Evolutionary conservation across 2,888 invertebrate genomes (phyloP), one percentile per base, ranked within the genome.

Genomic region (Tenthredo amoena): DNA sequence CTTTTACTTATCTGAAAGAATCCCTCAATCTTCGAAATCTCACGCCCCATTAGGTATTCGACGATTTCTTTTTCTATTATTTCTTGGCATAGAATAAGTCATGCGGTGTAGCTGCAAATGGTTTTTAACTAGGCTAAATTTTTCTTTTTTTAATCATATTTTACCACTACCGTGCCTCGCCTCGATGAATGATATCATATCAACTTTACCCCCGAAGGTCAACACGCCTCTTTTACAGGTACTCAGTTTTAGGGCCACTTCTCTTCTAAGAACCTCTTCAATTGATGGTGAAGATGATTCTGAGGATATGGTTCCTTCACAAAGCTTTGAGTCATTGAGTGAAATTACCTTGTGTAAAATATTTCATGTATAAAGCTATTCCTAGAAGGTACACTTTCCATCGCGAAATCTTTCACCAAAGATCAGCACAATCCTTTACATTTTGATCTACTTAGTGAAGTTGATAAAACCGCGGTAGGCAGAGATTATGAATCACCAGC

Each of bases 231-330:
- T 74, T 74, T 74, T 43, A 74, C 40, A 40, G 72, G 72, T 74
- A 21, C 72, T 74, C 37, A 43, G 72, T 74, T 43, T 74, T 74
- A 43, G 37, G 43, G 43, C 72, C 72, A 43, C 72, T 74, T 74
- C 43, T 43, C 21, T 43, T 43, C 21, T 74, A 21, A 74, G 43
- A 74, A 74, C 72, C 72, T 43, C 72, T 74, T 43, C 21, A 43
- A n/a, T 43, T 74, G 72, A 43, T 74, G 72, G 72, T 10, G 21
- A 40, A 74, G 72, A 43, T 74, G 72, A 74, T 62, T 12, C 26
- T n/a, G 18, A n/a, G 40, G n/a, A 43, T 74, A 43, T n/a, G 68
- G 68, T 68, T 1, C 43, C 43, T 26, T 74, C 21, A 21, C 72
- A 74, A 43, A 74, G 72, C 72, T 40, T 74, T 74, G 72, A 43